phyloP scores from a whole-genome alignment of 2,113 vertebrate species.

The human (Homo sapiens) region GRCh38 chr4:81042501-81043000 shows the following conservation, averaged over 20 bases:
- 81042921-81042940: slow-evolving; percentile 54
- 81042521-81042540: background rate
- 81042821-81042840: slow-evolving; percentile 32
- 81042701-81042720: background rate
- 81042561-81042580: background rate
- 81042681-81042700: background rate
- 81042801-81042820: slow-evolving; percentile 3
- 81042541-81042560: background rate
- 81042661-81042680: background rate
- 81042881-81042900: slow-evolving; percentile 45
- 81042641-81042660: background rate
- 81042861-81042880: background rate
- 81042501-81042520: background rate
- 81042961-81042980: slow-evolving; percentile 55
- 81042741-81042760: background rate
- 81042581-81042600: background rate
- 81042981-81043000: slow-evolving; percentile 52
- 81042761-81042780: background rate
- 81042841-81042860: slow-evolving; percentile 15
- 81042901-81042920: background rate
- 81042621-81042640: background rate
- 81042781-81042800: slow-evolving; percentile 17
- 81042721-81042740: background rate
- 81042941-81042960: slow-evolving; percentile 64
- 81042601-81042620: background rate